A percentile compares a stretch with the other conserved stretches of the same genome.
Evolutionary conservation across 1,140 invertebrate genomes (phyloP).

Genomic region (Trissolcus basalis): DNA sequence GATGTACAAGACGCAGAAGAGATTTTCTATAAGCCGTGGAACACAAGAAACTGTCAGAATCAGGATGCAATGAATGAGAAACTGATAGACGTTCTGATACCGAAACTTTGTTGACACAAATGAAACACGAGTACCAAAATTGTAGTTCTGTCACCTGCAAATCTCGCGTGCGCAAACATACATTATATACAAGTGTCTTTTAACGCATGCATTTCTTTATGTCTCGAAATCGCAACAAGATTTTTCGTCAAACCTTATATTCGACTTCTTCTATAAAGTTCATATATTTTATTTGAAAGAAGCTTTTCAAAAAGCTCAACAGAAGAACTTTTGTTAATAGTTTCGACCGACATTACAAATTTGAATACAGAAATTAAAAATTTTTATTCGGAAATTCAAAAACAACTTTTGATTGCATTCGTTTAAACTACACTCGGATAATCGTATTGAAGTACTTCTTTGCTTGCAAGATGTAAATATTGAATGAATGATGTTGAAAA

Average conservation of each 20-base stretch:
- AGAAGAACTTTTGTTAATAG: too few species aligned
- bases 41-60: too few species aligned
- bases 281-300: too few species aligned
- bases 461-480: conserved; percentile 63
- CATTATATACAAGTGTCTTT: conserved; percentile 24
- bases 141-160: conserved; percentile 22
- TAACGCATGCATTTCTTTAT: conserved; percentile 26
- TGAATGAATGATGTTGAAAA: conserved; percentile 12
- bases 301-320: too few species aligned
- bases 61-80: conserved; percentile 4
- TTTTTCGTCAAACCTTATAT: not conserved
- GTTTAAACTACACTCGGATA: conserved; percentile 20
- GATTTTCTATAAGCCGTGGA: too few species aligned
- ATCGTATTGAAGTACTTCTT: conserved; percentile 33
- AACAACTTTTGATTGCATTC: too few species aligned
- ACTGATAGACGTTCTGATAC: conserved; percentile 35
- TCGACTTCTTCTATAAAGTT: too few species aligned
- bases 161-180: conserved; percentile 21
- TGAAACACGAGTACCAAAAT: conserved; percentile 44
- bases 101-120: conserved; percentile 27
- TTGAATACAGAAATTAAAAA: too few species aligned
- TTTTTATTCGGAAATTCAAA: conserved; percentile 6
- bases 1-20: too few species aligned
- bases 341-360: too few species aligned
- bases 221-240: not conserved